Conservation (phyloP, 2,113 vertebrate species). For the Cynopterus brachyotis region DNA sequence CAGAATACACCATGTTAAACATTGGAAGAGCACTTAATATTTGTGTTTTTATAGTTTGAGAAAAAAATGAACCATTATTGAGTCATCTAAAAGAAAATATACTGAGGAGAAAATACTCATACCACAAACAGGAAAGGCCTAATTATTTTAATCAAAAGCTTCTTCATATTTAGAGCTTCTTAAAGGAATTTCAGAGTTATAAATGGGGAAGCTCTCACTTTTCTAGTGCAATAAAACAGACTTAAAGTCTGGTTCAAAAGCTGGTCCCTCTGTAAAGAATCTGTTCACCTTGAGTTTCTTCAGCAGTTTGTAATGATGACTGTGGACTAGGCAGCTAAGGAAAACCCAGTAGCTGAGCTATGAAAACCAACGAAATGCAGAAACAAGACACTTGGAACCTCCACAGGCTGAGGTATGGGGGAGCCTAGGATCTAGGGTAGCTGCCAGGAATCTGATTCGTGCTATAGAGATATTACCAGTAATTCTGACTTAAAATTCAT, state of each 20-base stretch:
- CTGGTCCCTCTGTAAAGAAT: not conserved
- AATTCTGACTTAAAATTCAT: not conserved
- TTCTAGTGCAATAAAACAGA: not conserved
- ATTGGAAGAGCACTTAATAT: not conserved
- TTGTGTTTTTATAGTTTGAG: not conserved
- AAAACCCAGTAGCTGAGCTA: not conserved
- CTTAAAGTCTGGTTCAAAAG: not conserved
- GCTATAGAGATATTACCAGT: not conserved
- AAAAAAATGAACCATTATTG: not conserved
- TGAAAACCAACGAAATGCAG: not conserved
- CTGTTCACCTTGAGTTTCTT: not conserved
- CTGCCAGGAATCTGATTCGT: not conserved
- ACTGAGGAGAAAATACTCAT: not conserved
- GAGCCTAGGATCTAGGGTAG: not conserved
- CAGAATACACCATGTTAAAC: conserved; percentile 18
- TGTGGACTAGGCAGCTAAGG: not conserved
- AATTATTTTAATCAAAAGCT: not conserved
- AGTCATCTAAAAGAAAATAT: not conserved
- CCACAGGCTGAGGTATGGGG: not conserved
- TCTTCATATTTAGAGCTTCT: not conserved
- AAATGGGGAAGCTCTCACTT: not conserved
- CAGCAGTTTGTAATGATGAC: not conserved
- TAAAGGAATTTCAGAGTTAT: not conserved
- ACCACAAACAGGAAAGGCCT: not conserved
- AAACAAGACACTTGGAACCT: not conserved